Evolutionary conservation across 2,888 invertebrate species (phyloP), one percentile per base, ranked within the genome.

Genomic region (Pseudoips prasinana): DNA sequence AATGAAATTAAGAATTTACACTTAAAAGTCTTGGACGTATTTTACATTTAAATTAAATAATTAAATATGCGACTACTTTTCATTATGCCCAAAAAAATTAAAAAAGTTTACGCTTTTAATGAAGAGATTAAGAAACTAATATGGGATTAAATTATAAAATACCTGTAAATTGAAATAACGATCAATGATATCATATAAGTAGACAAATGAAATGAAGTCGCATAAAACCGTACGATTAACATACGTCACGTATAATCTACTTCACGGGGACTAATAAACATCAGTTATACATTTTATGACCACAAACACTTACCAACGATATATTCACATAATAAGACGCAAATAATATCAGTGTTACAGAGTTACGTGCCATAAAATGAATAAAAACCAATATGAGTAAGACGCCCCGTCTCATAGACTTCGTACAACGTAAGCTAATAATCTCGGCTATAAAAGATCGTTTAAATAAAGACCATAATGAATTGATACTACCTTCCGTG

Each of bases 401-500:
- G 5, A 14, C 14, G 14, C 5, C 14, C 2, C 5, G 14, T 14
- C 14, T 14, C 14, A 14, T 14, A n/a, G 14, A 14, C 14, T 14
- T 14, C 5, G 5, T 14, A 14, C 14, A 3, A 14, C 14, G n/a
- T n/a, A 14, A 14, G 14, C 14, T 5, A 14, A 14, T 3, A 14
- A 14, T 14, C 14, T 3, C 14, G 14, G 14, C 14, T 3, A 2
- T 14, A 2, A 14, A 14, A 3, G 3, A 5, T 5, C 5, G 14
- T 66, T 67, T 60, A 71, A 72, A 64, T 64, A 71, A 77, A 68
- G 57, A 73, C 70, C 58, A 74, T 74, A 84, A 81, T 82, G 60
- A 79, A 81, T 73, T 75, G 78, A 85, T 86, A 87, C 84, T 88
- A 88, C 88, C 88, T 88, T 84, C 57, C 67, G 69, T 76, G 74